phyloP scores from a whole-genome alignment of 35 echinoderm and acorn worm species.

The Apostichopus californicus region DNA sequence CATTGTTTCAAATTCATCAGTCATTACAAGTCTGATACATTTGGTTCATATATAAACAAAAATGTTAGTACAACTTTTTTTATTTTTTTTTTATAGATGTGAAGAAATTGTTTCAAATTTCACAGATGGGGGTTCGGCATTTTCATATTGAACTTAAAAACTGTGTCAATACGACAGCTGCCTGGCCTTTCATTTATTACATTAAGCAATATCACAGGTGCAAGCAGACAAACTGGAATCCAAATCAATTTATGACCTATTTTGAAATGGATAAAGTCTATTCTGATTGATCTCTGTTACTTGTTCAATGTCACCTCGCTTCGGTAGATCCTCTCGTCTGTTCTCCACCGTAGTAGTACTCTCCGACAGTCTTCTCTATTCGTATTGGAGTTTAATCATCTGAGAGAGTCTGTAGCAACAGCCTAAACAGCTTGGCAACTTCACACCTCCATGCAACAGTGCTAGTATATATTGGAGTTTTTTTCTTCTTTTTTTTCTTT shows the following conservation, averaged over 20 bases:
- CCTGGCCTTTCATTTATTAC: background rate
- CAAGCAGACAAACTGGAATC: slow-evolving; percentile 3
- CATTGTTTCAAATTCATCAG: too few species aligned
- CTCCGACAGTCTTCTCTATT: background rate
- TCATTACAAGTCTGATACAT: too few species aligned
- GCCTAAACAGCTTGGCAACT: too few species aligned
- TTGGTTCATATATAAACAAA: too few species aligned
- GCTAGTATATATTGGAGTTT: too few species aligned
- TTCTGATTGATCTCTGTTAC: background rate
- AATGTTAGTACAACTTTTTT: background rate
- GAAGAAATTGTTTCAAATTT: background rate
- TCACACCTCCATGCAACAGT: too few species aligned
- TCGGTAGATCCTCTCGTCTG: background rate
- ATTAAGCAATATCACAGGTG: slow-evolving; percentile 29
- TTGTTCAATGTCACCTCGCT: background rate
- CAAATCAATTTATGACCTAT: slow-evolving; percentile 39
- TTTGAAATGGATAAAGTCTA: background rate
- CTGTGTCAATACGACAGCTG: slow-evolving; percentile 19
- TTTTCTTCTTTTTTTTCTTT: too few species aligned
- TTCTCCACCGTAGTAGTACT: background rate
- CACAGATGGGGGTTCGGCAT: background rate
- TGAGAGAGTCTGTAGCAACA: too few species aligned
- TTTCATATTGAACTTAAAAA: background rate
- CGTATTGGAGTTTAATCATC: too few species aligned
- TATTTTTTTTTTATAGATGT: background rate